Conservation (phyloP, 2,113 vertebrate genomes). For the Orthonyx spaldingii region DNA sequence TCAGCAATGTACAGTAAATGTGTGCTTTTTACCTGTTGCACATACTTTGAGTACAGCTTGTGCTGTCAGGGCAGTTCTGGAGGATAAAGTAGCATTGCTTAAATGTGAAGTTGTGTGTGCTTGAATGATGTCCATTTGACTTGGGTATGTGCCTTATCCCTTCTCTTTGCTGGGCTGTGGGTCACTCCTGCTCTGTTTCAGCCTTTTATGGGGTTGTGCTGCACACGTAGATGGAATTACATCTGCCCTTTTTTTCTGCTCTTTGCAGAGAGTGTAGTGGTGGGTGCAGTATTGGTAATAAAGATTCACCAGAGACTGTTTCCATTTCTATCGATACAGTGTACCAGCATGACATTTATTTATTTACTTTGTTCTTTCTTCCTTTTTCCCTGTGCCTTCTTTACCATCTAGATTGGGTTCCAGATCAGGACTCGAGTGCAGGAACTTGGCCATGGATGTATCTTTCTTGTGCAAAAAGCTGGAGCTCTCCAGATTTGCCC, state of each 20-base stretch:
- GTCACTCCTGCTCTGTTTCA: background rate
- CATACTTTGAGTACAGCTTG: background rate
- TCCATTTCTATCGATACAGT: background rate
- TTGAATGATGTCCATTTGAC: rapidly evolving
- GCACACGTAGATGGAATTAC: background rate
- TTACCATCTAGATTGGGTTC: conserved; percentile 84
- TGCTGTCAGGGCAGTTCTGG: rapidly evolving
- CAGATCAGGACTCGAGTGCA: conserved; percentile 93
- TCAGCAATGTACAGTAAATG: background rate
- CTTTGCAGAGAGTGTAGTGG: background rate
- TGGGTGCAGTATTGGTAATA: background rate
- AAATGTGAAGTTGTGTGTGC: background rate
- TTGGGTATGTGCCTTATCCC: background rate
- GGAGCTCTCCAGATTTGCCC: conserved; percentile 96
- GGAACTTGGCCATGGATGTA: conserved; percentile 94
- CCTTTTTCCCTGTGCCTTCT: background rate
- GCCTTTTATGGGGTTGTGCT: background rate
- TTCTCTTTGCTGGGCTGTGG: background rate
- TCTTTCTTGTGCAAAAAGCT: conserved; percentile 97
- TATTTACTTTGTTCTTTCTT: background rate
- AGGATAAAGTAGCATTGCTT: rapidly evolving
- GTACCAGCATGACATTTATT: background rate
- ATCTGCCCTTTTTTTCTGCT: background rate
- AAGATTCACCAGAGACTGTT: rapidly evolving
- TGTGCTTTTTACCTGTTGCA: background rate